Base-by-base conservation (phyloP, 1,140 invertebrate species). In the Drosophila bifasciata region DNA sequence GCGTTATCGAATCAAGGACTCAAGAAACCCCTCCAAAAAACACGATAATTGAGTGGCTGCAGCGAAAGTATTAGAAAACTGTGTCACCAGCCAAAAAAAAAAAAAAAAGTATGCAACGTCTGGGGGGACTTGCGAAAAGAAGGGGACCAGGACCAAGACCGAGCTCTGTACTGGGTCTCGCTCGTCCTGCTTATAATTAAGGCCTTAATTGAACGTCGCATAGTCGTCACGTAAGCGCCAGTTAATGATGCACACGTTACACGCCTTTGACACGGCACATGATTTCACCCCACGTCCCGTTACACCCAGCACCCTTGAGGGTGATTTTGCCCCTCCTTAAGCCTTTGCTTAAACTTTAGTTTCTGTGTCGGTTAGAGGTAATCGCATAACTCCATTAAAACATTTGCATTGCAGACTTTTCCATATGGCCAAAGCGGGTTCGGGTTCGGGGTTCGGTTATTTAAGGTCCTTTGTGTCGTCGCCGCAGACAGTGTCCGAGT, bases 201-300 rank as follows among this genome's bases (percentile, higher is more conserved):
- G 63, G 64, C 80, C 11, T 72, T 84, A 84, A 84, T 84, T 84
- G 75, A 84, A 84, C 76, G 61, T 48, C 55, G 59, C 59, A 36
- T 36, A 67, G 49, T 51, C 45, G 76, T 46, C 81, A 78, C 83
- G 81, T 76, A 74, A 74, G 73, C 32, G 11, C 64, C 76, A 86
- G 63, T 81, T 85, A 85, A 85, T 85, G 81, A 86, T 85, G 81
- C 73, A 85, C 79, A 77, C 81, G 81, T 49, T 70, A 70, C 68
- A 77, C 50, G 60, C 68, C 81, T 85, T 85, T 86, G 80, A 85
- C 80, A 76, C 60, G 80, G 53, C 32, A 36, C 80, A 79, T 43
- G 52, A 57, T 62, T 72, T 39, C 44, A 19, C 13, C 52, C 39
- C 15, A 63, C 50, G 16, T 15, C n/a, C 45, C n/a, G n/a, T n/a